A percentile compares a stretch with the other conserved stretches of the same genome.
Conservation (phyloP, 2,888 invertebrate genomes). For the Tachina fera region DNA sequence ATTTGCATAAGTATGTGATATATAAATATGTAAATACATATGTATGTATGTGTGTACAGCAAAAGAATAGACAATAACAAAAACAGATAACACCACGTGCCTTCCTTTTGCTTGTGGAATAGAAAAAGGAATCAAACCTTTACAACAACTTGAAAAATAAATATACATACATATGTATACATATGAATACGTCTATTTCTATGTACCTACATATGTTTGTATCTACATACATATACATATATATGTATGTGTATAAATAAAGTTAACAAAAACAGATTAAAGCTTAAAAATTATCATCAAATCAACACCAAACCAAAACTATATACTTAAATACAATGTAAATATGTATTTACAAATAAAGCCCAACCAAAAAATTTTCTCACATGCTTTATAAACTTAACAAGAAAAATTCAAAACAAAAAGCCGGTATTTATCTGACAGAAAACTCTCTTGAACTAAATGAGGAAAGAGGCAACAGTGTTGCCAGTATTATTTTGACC, state of each 20-base stretch:
- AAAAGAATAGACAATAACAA: constrained; percentile 10
- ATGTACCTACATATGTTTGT: no score
- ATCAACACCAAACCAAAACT: neutral
- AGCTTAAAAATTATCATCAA: constrained; percentile 24
- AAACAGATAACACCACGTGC: constrained; percentile 42
- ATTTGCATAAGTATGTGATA: neutral
- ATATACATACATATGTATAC: neutral
- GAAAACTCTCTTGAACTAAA: constrained; percentile 32
- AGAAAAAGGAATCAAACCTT: constrained; percentile 18
- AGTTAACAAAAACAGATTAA: neutral
- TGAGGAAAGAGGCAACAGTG: neutral
- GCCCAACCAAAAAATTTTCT: constrained; percentile 21
- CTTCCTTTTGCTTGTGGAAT: constrained; percentile 14
- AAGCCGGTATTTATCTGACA: constrained; percentile 64
- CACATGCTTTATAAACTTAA: constrained; percentile 49
- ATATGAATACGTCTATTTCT: no score
- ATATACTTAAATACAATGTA: neutral
- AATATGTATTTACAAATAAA: neutral
- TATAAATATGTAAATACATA: neutral
- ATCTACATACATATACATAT: neutral
- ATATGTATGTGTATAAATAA: neutral
- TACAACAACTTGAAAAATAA: constrained; percentile 20
- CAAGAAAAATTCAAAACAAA: constrained; percentile 42
- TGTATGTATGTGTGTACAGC: neutral
- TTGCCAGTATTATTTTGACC: no score